Evolutionary conservation across 2,888 invertebrate species (phyloP), one percentile per base, ranked within the genome.

Genomic region (Agriopis leucophaearia): DNA sequence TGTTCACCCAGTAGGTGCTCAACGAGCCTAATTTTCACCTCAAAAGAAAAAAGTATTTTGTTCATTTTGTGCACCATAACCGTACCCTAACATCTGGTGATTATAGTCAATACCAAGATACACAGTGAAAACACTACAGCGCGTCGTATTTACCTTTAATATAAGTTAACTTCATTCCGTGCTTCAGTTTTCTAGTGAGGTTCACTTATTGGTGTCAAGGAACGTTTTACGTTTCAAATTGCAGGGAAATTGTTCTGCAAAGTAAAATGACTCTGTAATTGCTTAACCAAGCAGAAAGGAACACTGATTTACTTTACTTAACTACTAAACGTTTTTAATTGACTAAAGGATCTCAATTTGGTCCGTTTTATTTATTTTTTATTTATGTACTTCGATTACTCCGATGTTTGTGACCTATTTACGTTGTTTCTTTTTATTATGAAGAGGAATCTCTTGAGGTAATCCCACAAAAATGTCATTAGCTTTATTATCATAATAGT

Each of bases 101-200:
- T 57, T 42, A 64, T 38, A 64, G 56, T 64, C 10, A 18, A 40
- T 47, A n/a, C n/a, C n/a, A n/a, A n/a, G n/a, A n/a, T n/a, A 51
- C 42, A 42, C 52, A 44, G 52, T 59, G 55, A 47, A 59, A 65
- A 56, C 55, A 66, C 56, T 66, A 56, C 35, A 50, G 42, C 12
- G 27, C 54, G 35, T 55, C 42, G 55, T 56, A 38, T 64, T 64
- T 50, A 60, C 55, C 60, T 60, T 55, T 66, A 44, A 60, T 66
- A 15, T 13, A 60, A 57, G n/a, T 45, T 65, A 47, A 52, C 52
- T 58, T 38, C 51, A 54, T 54, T 59, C 35, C 45, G 52, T 59
- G 59, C 58, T 45, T 36, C 18, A 51, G 36, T 58, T 58, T 64
- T 35, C 47, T 56, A 62, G 38, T 55, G 55, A 47, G n/a, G 45